phyloP scores from a whole-genome alignment of 1,140 invertebrate species.

The Asbolus verrucosus region DNA sequence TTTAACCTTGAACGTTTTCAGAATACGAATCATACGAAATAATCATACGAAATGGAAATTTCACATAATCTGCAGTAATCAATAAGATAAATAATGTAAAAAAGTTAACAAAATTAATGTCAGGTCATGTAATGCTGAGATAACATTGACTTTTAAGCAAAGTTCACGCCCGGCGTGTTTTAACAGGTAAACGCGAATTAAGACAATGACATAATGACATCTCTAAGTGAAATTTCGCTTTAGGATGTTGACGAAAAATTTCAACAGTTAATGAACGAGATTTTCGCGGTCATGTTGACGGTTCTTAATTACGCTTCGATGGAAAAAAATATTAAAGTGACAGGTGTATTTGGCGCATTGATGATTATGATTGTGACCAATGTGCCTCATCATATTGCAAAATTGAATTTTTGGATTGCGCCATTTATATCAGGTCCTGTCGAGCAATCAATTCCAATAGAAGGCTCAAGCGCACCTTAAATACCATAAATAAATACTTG shows the following conservation, averaged over 20 bases:
- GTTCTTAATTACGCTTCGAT: too few relatives aligned
- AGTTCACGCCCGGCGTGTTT: neutral
- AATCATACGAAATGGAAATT: neutral
- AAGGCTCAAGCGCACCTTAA: conserved; percentile 17
- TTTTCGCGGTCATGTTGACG: too few relatives aligned
- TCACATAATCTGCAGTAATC: too few relatives aligned
- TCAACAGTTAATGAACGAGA: too few relatives aligned
- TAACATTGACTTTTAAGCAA: conserved; percentile 20
- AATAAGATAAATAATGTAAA: too few relatives aligned
- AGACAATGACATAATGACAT: conserved; percentile 3
- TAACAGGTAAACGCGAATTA: neutral
- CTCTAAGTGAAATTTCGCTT: too few relatives aligned
- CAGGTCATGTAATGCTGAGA: neutral
- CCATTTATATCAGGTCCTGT: neutral
- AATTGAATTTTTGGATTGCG: too few relatives aligned
- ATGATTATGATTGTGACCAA: too few relatives aligned
- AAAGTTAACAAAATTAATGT: neutral
- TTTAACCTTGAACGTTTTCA: conserved; percentile 17
- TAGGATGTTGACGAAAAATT: too few relatives aligned
- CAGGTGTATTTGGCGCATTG: too few relatives aligned
- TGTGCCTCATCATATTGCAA: too few relatives aligned
- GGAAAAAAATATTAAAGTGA: too few relatives aligned
- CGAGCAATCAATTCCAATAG: neutral
- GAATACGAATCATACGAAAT: conserved; percentile 12
- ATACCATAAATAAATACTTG: conserved; percentile 13